Percentiles rank a stretch among this genome's conserved stretches.
phyloP scores from a whole-genome alignment of 2,797 vertebrate species.

The Oophaga sylvatica region DNA sequence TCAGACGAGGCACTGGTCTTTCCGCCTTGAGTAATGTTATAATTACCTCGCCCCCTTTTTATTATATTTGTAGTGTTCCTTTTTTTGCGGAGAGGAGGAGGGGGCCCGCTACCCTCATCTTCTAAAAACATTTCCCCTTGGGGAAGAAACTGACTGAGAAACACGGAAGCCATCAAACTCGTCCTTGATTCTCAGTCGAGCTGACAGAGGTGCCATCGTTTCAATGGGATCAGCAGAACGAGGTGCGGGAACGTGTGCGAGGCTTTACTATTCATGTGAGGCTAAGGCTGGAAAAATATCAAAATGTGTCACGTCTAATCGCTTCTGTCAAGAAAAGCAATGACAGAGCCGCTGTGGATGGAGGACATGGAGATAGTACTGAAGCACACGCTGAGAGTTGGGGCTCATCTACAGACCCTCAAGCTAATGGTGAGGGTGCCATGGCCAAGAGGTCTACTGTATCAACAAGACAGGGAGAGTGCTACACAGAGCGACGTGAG shows the following conservation, averaged over 20 bases:
- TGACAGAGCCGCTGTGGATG: not conserved
- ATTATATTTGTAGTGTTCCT: constrained; percentile 21
- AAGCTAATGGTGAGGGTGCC: too few species aligned
- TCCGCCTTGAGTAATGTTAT: constrained; percentile 66
- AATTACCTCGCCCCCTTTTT: constrained; percentile 64
- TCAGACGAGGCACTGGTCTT: constrained; percentile 29
- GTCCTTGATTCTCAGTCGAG: constrained; percentile 51
- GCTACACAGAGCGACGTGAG: too few species aligned
- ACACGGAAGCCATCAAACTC: constrained; percentile 44
- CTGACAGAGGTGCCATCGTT: constrained; percentile 32
- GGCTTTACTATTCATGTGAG: not conserved
- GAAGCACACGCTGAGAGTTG: not conserved
- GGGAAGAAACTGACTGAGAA: constrained; percentile 35
- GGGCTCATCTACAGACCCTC: not conserved
- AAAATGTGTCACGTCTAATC: not conserved
- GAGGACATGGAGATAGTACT: not conserved
- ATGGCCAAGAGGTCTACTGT: too few species aligned
- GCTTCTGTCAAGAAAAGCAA: not conserved
- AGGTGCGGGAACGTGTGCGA: not conserved
- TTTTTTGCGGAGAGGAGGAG: not conserved
- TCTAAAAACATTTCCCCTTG: not conserved
- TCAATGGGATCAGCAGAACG: constrained; percentile 27
- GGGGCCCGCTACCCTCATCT: not conserved
- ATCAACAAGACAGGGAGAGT: too few species aligned
- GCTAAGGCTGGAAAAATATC: not conserved